Evolutionary conservation across 2,113 vertebrate species (phyloP).

Genomic region (Eulacestoma nigropectus): DNA sequence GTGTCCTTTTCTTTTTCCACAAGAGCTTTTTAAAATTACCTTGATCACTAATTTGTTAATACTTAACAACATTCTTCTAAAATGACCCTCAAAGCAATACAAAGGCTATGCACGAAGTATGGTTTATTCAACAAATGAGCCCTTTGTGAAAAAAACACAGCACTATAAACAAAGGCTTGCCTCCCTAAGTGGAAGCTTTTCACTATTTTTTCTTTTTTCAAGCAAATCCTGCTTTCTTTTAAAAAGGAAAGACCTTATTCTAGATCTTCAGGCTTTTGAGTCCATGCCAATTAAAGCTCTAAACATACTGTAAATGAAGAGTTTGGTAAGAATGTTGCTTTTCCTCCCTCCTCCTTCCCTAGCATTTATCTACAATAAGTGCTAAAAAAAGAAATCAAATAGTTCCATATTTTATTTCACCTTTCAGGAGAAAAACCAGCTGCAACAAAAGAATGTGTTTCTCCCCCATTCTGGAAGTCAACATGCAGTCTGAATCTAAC

Average conservation of each 20-base stretch:
- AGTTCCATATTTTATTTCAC: slow-evolving; percentile 69
- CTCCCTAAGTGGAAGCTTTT: slow-evolving; percentile 41
- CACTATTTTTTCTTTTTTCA: not conserved
- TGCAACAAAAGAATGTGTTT: slow-evolving; percentile 93
- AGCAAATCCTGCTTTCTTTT: slow-evolving; percentile 17
- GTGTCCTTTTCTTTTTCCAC: not conserved
- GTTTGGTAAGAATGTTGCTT: slow-evolving; percentile 6
- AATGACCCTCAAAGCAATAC: not conserved
- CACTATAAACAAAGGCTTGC: slow-evolving; percentile 22
- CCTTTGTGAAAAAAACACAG: slow-evolving; percentile 26
- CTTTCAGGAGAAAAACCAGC: slow-evolving; percentile 74
- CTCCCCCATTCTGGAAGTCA: slow-evolving; percentile 84
- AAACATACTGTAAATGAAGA: slow-evolving; percentile 1
- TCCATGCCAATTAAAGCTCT: slow-evolving; percentile 9
- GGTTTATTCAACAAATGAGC: slow-evolving; percentile 28
- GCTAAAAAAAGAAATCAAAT: slow-evolving; percentile 47
- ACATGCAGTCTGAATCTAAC: slow-evolving; percentile 93
- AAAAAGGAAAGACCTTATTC: not conserved
- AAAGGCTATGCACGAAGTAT: not conserved
- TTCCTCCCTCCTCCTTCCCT: not conserved
- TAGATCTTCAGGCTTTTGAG: not conserved
- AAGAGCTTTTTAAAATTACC: not conserved
- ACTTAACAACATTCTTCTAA: slow-evolving; percentile 17
- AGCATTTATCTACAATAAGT: not conserved
- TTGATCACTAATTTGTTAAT: slow-evolving; percentile 26